Percentiles rank a stretch among this genome's conserved stretches.
Evolutionary conservation across 2,888 invertebrate genomes (phyloP).

Genomic region (Cenopis cana): DNA sequence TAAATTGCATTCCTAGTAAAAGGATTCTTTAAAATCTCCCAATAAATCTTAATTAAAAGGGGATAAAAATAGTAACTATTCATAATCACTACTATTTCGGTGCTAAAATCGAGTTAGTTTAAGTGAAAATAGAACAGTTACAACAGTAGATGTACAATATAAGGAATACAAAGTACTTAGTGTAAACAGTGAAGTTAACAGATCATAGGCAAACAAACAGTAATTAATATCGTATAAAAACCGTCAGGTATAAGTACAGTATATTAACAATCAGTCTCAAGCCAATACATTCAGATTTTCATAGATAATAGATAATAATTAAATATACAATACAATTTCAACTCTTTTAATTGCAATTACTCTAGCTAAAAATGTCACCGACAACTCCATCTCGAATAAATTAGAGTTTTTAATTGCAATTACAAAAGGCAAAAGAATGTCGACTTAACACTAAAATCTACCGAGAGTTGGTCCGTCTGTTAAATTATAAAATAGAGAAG

Average conservation of each 20-base stretch:
- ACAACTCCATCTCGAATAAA: neutral
- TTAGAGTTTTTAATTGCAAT: slow-evolving; percentile 53
- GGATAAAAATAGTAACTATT: slow-evolving; percentile 4
- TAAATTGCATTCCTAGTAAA: slow-evolving; percentile 8
- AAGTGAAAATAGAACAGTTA: slow-evolving; percentile 19
- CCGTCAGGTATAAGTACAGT: slow-evolving; percentile 66
- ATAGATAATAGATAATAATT: slow-evolving; percentile 58
- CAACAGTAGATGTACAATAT: slow-evolving; percentile 36
- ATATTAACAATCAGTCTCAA: slow-evolving; percentile 79
- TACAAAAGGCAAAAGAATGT: slow-evolving; percentile 56
- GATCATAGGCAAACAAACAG: slow-evolving; percentile 51
- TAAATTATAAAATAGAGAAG: slow-evolving; percentile 66
- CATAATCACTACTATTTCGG: neutral
- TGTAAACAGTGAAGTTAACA: slow-evolving; percentile 41
- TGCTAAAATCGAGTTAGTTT: slow-evolving; percentile 13
- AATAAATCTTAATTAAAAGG: slow-evolving; percentile 19
- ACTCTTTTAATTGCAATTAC: slow-evolving; percentile 54
- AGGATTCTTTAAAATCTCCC: slow-evolving; percentile 1
- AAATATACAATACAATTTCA: slow-evolving; percentile 56
- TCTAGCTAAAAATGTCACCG: slow-evolving; percentile 7
- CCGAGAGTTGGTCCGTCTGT: slow-evolving; percentile 77
- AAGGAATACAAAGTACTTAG: slow-evolving; percentile 38
- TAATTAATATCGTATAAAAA: slow-evolving; percentile 61
- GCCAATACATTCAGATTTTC: slow-evolving; percentile 69
- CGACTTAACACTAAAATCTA: slow-evolving; percentile 75